These are phyloP conservation scores for Hymenochirus boettgeri DNA, from an alignment of 2,113 vertebrate species.

Conservation along the genomic window DNA sequence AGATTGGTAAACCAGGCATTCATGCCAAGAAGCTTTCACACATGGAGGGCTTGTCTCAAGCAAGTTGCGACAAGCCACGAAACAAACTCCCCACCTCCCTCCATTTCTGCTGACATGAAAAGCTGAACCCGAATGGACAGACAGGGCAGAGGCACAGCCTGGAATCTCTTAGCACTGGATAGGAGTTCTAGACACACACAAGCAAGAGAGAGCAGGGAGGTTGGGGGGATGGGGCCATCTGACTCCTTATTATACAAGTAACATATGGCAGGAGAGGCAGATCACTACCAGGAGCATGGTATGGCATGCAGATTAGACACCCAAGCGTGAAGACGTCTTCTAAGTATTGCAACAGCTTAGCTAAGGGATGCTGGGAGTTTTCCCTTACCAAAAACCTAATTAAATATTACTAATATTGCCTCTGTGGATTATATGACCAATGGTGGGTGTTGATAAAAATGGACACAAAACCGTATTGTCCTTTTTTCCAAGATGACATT, in stretches of 20 bases:
- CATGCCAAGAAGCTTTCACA: slow-evolving; percentile 94
- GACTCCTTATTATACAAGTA: slow-evolving; percentile 7
- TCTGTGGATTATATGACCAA: no score
- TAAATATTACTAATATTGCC: no score
- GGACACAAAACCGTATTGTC: no score
- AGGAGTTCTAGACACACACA: background rate
- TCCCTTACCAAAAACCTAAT: no score
- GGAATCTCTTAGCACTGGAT: background rate
- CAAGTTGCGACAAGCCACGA: slow-evolving; percentile 95
- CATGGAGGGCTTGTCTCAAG: slow-evolving; percentile 90
- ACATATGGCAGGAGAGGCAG: slow-evolving; percentile 27
- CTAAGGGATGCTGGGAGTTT: no score
- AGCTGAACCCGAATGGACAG: slow-evolving; percentile 32
- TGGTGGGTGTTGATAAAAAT: no score
- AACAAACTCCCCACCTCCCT: slow-evolving; percentile 75
- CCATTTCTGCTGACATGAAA: slow-evolving; percentile 37
- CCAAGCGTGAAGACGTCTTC: no score
- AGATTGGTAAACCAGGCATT: slow-evolving; percentile 85
- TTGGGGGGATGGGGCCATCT: slow-evolving; percentile 4
- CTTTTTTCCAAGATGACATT: no score
- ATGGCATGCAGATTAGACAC: no score
- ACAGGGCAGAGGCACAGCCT: slow-evolving; percentile 12
- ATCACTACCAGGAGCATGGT: no score
- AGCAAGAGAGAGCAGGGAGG: background rate
- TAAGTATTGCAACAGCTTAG: no score